Evolutionary conservation across 2,888 invertebrate species (phyloP), one percentile per base, ranked within the genome.

Genomic region (Malachius bipustulatus): DNA sequence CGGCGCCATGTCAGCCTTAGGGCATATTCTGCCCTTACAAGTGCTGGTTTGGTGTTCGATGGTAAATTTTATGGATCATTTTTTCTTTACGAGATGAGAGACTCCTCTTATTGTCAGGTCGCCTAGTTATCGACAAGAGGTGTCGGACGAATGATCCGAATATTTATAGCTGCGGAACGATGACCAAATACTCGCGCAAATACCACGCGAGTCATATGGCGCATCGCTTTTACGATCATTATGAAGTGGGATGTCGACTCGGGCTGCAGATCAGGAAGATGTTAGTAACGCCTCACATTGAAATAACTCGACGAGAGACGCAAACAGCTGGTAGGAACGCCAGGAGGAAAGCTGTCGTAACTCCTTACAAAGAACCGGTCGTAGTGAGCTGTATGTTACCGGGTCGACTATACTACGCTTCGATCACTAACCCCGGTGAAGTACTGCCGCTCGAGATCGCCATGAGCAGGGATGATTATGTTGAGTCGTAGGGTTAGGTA

Each of bases 131-230:
- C 28, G 69, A 73, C 35, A 62, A 66, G 0, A 57, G 66, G 32
- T 77, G 71, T 44, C 63, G 67, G 30, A 82, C 81, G 0, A 78
- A 75, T 52, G 80, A 81, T 50, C 68, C 69, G 0, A 55, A 57
- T 37, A 73, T 82, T 36, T 76, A 64, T 50, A 79, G 72, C 1
- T 80, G 76, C 2, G 82, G 82, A 1, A 64, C 75, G 0, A 60
- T 74, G 36, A 73, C 74, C 2, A 69, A 71, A 40, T 80, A 79
- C 52, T 71, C 75, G 1, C 61, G 71, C 6, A 62, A 63, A 4
- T 67, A 74, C 46, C 66, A 69, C 48, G 73, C 75, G 0, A 60
- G 64, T 2, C 50, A 60, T 9, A 59, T 60, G 40, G 52, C 63
- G 9, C 78, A 79, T 42, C 54, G 60, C n/a, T 62, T 71, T 49